phyloP scores from a whole-genome alignment of 2,888 invertebrate species.

The Aporophyla lueneburgensis region DNA sequence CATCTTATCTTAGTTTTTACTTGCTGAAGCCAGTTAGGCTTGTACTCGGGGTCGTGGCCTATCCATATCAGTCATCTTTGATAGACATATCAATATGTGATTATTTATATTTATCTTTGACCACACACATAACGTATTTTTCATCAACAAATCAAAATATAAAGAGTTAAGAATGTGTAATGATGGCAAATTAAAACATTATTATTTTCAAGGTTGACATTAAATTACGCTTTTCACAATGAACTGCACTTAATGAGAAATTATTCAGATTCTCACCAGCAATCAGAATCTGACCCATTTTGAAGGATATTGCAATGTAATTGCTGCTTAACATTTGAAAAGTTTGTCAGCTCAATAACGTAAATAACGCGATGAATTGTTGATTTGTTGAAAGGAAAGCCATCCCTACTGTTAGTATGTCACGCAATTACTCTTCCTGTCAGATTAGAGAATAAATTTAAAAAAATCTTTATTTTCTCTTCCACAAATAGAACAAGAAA shows the following conservation, averaged over 20 bases:
- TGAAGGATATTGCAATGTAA: no score
- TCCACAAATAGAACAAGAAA: no score
- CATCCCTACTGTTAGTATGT: no score
- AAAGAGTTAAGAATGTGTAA: background rate
- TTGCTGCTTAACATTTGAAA: no score
- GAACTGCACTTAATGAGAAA: no score
- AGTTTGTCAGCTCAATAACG: no score
- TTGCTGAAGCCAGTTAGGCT: constrained; percentile 4
- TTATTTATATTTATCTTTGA: constrained; percentile 21
- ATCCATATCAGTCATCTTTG: constrained; percentile 2
- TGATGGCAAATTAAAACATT: background rate
- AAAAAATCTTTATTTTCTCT: no score
- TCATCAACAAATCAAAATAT: background rate
- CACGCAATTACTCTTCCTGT: background rate
- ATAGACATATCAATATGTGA: background rate
- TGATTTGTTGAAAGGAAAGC: no score
- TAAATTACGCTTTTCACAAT: background rate
- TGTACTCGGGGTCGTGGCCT: constrained; percentile 45
- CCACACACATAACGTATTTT: constrained; percentile 36
- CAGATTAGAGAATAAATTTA: no score
- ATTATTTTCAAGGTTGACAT: background rate
- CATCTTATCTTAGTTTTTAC: constrained; percentile 20
- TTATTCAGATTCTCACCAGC: no score
- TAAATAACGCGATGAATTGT: no score
- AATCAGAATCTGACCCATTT: no score